phyloP scores from a whole-genome alignment of 2,797 vertebrate genomes.

The Phataginus tetradactyla region DNA sequence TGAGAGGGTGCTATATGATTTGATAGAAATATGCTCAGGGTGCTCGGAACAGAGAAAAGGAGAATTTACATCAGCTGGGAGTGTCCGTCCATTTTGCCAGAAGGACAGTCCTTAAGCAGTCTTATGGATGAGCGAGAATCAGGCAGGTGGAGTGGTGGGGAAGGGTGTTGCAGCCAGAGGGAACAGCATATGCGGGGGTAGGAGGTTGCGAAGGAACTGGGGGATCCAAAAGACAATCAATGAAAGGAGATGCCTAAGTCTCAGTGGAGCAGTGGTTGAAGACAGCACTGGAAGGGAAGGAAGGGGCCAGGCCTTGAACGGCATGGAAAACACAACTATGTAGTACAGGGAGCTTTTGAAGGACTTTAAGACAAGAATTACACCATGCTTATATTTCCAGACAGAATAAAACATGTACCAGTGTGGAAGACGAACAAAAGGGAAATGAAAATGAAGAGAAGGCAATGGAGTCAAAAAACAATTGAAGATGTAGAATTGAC shows the following conservation, averaged over 20 bases:
- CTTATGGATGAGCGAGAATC: background rate
- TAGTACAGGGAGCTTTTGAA: background rate
- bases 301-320: background rate
- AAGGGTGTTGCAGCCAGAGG: background rate
- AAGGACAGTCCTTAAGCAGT: background rate
- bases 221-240: background rate
- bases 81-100: background rate
- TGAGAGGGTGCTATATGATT: background rate
- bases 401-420: background rate
- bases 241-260: background rate
- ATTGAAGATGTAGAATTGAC: background rate
- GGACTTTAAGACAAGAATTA: background rate
- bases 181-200: rapidly evolving
- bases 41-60: background rate
- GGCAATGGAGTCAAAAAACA: background rate
- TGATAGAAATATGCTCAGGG: background rate
- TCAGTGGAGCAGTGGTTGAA: background rate
- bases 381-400: background rate
- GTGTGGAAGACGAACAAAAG: background rate
- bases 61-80: background rate
- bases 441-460: background rate
- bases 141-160: background rate
- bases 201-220: background rate
- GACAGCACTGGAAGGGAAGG: background rate
- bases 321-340: background rate